A percentile compares a stretch with the other conserved stretches of the same genome.
These are phyloP conservation scores for Philereme vetulata DNA, from an alignment of 2,888 invertebrate species.

Conservation along the genomic window DNA sequence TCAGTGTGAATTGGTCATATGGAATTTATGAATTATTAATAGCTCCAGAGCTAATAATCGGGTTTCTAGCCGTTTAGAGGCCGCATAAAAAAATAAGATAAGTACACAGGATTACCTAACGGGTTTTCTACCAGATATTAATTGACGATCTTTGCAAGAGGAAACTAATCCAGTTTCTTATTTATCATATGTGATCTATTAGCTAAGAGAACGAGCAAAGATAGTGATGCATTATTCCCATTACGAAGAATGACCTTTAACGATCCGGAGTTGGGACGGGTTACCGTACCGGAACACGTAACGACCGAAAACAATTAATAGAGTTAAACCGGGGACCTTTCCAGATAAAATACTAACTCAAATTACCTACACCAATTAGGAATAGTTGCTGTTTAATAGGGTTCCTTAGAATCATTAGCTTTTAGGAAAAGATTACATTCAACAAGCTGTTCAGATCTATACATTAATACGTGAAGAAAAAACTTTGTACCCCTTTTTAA, in stretches of 20 bases:
- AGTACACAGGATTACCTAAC: not conserved
- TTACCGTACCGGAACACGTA: constrained; percentile 49
- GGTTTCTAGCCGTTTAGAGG: no score
- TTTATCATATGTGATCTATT: constrained; percentile 13
- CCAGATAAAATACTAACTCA: constrained; percentile 50
- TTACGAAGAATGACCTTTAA: constrained; percentile 54
- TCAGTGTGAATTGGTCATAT: no score
- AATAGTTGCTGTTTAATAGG: constrained; percentile 18
- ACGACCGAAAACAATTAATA: constrained; percentile 61
- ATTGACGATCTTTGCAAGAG: not conserved
- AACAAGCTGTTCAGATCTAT: not conserved
- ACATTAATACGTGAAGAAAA: not conserved
- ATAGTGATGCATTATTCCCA: constrained; percentile 55
- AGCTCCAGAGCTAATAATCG: no score
- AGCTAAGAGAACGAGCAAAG: constrained; percentile 37
- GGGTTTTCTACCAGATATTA: not conserved
- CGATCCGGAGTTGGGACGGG: constrained; percentile 46
- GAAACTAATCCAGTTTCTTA: not conserved
- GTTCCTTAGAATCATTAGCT: constrained; percentile 3
- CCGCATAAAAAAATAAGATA: no score
- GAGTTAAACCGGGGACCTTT: constrained; percentile 53
- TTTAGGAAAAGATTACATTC: not conserved
- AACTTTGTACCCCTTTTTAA: no score
- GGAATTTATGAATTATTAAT: no score
- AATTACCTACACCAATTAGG: constrained; percentile 54